Conservation (phyloP, 2,113 vertebrate species). For the Mesoclemmys tuberculata region DNA sequence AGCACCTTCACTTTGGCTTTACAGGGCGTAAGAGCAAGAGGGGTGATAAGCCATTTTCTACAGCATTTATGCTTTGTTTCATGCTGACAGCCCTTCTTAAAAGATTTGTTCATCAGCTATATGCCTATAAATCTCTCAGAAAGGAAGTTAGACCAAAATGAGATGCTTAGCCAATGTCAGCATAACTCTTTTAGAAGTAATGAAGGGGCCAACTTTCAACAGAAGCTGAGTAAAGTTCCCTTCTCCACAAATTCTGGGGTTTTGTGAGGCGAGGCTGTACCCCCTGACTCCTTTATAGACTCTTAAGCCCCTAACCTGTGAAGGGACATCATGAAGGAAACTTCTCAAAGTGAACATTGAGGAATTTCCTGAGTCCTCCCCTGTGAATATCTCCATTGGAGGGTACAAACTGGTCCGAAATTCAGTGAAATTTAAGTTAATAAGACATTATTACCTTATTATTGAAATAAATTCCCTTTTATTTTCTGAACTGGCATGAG, state of each 20-base stretch:
- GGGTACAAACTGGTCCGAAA: accelerated
- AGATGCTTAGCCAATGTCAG: background rate
- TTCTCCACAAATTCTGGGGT: background rate
- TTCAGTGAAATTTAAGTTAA: background rate
- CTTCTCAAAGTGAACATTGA: background rate
- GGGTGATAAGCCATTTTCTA: background rate
- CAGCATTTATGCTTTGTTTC: background rate
- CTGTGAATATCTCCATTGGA: background rate
- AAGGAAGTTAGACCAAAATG: background rate
- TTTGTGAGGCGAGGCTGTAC: background rate
- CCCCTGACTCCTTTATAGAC: background rate
- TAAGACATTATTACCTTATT: background rate
- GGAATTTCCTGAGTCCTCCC: background rate
- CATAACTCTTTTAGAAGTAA: background rate
- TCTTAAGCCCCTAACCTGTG: background rate
- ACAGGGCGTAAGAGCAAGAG: background rate
- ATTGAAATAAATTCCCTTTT: background rate
- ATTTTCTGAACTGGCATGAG: accelerated
- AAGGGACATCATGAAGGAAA: background rate
- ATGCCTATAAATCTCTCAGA: background rate
- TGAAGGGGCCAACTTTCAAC: accelerated
- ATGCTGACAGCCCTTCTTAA: background rate
- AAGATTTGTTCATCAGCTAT: background rate
- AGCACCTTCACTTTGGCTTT: accelerated
- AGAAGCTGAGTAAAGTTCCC: background rate